phyloP scores from a whole-genome alignment of 2,113 vertebrate genomes.

The Phycodurus eques region DNA sequence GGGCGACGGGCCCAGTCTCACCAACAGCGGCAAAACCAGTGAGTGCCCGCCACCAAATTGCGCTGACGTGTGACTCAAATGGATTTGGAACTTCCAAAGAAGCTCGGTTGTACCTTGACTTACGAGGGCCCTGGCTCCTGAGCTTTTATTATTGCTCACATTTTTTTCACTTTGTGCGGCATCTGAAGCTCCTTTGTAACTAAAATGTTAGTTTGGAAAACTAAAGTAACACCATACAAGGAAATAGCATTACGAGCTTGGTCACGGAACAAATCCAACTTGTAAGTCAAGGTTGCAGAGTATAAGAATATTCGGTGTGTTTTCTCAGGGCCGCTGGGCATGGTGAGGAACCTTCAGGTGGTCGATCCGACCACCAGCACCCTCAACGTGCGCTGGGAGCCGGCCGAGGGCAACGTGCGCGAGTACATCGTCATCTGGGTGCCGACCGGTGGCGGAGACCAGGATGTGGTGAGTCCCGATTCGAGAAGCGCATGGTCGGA shows the following conservation, averaged over 20 bases:
- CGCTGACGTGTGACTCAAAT: no score
- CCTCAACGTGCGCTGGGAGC: constrained; percentile 90
- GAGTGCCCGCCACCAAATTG: constrained; percentile 57
- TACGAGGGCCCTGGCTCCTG: no score
- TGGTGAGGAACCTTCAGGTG: constrained; percentile 84
- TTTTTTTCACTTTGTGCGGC: no score
- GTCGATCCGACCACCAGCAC: constrained; percentile 91
- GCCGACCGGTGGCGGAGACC: constrained; percentile 77
- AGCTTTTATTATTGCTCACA: no score
- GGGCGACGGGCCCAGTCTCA: constrained; percentile 85
- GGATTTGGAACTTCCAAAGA: no score
- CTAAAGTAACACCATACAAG: no score
- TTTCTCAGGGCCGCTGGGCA: constrained; percentile 82
- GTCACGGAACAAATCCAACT: no score
- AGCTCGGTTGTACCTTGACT: no score
- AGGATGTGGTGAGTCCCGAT: constrained; percentile 74
- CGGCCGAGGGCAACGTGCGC: constrained; percentile 86
- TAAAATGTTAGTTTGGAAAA: no score
- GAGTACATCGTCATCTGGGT: constrained; percentile 87
- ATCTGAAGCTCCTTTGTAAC: no score
- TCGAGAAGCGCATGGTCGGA: background rate
- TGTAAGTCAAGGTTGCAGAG: no score
- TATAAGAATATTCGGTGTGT: background rate
- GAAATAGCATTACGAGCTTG: no score
- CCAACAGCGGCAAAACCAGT: constrained; percentile 86